Base-by-base conservation (phyloP, 1,140 invertebrate species). In the Drosophila triauraria region DNA sequence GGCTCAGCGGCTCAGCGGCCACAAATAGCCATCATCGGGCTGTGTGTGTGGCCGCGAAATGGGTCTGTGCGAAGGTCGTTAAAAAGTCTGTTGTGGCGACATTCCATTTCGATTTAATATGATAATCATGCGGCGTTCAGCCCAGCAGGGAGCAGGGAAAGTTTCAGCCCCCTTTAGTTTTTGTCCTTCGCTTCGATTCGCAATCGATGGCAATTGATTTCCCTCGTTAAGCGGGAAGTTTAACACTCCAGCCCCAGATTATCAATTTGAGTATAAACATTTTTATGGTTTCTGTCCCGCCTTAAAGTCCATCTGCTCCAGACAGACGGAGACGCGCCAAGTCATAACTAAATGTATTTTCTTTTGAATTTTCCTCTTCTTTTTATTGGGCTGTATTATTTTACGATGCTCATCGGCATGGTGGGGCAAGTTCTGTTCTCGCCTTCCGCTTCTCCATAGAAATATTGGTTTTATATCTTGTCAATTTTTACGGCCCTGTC, bases 381-480 rank as follows among this genome's bases (percentile, higher is more conserved):
- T 54, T 77, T 77, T 69, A 77, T 47, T 23, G 25, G 30, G 23
- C 35, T 63, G 76, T 78, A 78, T 59, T 60, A 70, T 78, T 78
- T 78, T 78, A 78, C 56, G 75, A 78, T 48, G 50, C 48, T 60
- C 50, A 20, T n/a, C 35, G 54, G 32, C 23, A 48, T 65, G n/a
- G 43, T 35, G 23, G 43, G 17, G 54, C n/a, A 77, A 77, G 53
- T 57, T 48, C 56, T 42, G n/a, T 40, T 50, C 35, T 53, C 60
- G 63, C 38, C 20, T 30, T 38, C 27, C 65, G 2, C 32, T 72
- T 43, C 9, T n/a, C 10, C 42, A 50, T 43, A 35, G 50, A 75
- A 43, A 68, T 77, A 68, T 77, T 56, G 75, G 56, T 69, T 77
- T 77, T 77, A 77, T 77, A 54, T 78, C 74, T 77, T 77, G 75